Percentiles rank a stretch among this genome's conserved stretches.
Evolutionary conservation across 2,888 invertebrate species (phyloP).

Genomic region (Argyresthia goedartella): DNA sequence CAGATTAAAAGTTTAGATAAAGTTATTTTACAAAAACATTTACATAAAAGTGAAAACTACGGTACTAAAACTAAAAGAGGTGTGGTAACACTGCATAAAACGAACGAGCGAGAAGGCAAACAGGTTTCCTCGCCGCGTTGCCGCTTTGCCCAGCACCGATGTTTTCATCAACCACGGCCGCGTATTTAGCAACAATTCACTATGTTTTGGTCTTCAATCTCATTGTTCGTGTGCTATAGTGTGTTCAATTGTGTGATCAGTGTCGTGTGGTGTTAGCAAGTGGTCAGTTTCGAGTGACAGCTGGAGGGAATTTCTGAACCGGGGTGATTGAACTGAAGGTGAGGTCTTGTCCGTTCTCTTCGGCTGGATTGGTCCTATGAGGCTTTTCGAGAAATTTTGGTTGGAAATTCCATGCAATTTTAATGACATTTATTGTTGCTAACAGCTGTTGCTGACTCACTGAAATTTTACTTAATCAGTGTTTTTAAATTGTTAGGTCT

Average conservation of each 20-base stretch:
- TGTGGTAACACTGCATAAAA: not conserved
- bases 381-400: not conserved
- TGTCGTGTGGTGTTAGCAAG: conserved; percentile 21
- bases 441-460: too few relatives aligned
- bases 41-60: too few relatives aligned
- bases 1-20: too few relatives aligned
- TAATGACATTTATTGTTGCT: too few relatives aligned
- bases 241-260: conserved; percentile 5
- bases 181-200: conserved; percentile 45
- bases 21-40: too few relatives aligned
- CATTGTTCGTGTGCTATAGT: not conserved
- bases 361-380: not conserved
- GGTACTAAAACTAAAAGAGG: not conserved
- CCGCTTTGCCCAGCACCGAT: conserved; percentile 10
- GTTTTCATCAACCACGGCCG: conserved; percentile 39
- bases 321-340: conserved; percentile 52
- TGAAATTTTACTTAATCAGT: too few relatives aligned
- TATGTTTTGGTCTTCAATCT: conserved; percentile 29
- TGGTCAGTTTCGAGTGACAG: conserved; percentile 16
- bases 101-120: conserved; percentile 29
- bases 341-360: conserved; percentile 1
- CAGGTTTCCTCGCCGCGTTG: not conserved
- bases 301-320: conserved; percentile 11
- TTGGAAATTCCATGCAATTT: too few relatives aligned
- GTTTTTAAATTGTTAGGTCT: too few relatives aligned